These are phyloP conservation scores for Tamias sibiricus DNA, from an alignment of 2,113 vertebrate genomes.

Conservation along the genomic window DNA sequence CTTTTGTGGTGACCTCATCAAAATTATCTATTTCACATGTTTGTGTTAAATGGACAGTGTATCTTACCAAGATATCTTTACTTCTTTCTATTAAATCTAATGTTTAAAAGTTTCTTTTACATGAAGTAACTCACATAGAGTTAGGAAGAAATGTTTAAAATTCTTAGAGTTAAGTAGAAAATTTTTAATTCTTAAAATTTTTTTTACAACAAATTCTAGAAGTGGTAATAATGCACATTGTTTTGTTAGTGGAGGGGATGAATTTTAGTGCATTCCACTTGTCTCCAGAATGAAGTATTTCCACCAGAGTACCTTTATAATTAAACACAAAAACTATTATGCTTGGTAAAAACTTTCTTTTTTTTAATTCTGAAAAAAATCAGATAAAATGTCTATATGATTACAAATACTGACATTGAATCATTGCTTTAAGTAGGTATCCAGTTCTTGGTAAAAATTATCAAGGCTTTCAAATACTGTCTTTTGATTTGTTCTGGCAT, in stretches of 20 bases:
- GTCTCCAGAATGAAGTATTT: background rate
- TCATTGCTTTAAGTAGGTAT: background rate
- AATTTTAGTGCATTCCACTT: background rate
- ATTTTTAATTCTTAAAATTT: constrained; percentile 28
- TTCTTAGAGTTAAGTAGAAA: background rate
- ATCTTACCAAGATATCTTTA: background rate
- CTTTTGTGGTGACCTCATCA: background rate
- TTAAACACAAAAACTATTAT: background rate
- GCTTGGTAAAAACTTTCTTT: background rate
- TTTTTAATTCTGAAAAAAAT: constrained; percentile 4
- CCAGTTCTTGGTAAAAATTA: background rate
- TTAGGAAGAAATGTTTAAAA: constrained; percentile 22
- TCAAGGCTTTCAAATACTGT: background rate
- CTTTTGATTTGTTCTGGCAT: background rate
- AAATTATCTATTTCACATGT: background rate
- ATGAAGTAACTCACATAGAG: background rate
- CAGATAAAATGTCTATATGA: background rate
- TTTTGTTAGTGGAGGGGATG: background rate
- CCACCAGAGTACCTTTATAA: background rate
- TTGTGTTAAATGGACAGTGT: background rate
- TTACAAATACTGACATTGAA: background rate
- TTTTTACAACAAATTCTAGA: constrained; percentile 23
- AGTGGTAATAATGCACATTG: background rate
- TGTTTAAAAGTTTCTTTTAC: background rate
- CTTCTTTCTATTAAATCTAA: background rate